phyloP scores from a whole-genome alignment of 2,797 vertebrate species.

The Argya squamiceps region DNA sequence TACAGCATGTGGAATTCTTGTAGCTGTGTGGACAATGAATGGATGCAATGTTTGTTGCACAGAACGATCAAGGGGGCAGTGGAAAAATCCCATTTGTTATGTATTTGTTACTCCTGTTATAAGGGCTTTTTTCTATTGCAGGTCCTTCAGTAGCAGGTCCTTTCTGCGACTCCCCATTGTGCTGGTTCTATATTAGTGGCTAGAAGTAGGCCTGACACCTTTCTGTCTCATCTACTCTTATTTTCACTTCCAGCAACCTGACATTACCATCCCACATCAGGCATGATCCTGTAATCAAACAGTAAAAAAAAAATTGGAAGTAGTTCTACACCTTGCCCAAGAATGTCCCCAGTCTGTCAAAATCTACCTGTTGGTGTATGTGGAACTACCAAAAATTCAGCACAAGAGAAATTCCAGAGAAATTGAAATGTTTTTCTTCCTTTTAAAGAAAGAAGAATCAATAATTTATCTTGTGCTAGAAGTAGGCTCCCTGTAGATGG shows the following conservation, averaged over 20 bases:
- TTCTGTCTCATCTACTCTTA: slow-evolving; percentile 38
- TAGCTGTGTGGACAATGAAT: slow-evolving; percentile 39
- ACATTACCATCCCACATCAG: slow-evolving; percentile 11
- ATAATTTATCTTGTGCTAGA: background rate
- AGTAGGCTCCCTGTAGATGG: background rate
- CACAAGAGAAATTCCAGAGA: background rate
- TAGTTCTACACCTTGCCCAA: background rate
- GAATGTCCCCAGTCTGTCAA: background rate
- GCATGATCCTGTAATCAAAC: slow-evolving; percentile 8
- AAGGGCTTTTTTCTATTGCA: slow-evolving; percentile 61
- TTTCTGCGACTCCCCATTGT: slow-evolving; percentile 26
- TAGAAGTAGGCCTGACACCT: slow-evolving; percentile 2
- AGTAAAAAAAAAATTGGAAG: background rate
- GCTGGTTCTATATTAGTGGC: slow-evolving; percentile 22
- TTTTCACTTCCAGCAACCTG: slow-evolving; percentile 3
- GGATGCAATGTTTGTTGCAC: slow-evolving; percentile 37
- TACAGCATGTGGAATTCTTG: slow-evolving; percentile 66
- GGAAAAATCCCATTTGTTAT: background rate
- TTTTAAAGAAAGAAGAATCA: background rate
- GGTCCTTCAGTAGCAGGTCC: slow-evolving; percentile 15
- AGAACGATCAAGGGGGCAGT: slow-evolving; percentile 29
- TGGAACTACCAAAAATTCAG: background rate
- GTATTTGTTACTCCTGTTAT: slow-evolving; percentile 11
- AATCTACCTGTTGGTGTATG: background rate
- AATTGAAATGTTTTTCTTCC: slow-evolving; percentile 16